Base-by-base conservation (phyloP, 1,140 invertebrate species). In the Sitodiplosis mosellana region DNA sequence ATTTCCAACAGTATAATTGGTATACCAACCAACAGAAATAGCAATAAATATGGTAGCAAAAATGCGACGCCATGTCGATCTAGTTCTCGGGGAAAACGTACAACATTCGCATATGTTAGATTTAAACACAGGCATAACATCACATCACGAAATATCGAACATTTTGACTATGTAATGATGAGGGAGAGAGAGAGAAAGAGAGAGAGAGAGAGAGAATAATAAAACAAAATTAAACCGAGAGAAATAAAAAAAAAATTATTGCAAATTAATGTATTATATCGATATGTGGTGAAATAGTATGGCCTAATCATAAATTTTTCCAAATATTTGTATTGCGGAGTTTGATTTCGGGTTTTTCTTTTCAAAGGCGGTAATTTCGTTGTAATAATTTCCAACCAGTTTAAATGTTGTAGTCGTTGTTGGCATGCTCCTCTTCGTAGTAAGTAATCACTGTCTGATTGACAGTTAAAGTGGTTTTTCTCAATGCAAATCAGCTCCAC, bases 11-110 rank as follows among this genome's bases (percentile, higher is more conserved):
- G 52, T 46, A 64, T 54, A 53, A 63, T 60, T 48, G 62, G 62
- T 50, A 64, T 49, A 18, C 62, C 62, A 55, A 64, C 59, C 60
- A 64, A 56, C 56, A 64, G 58, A 40, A 64, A 52, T 53, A 64
- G 51, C 38, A 56, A 53, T 38, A 64, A 51, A 48, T 64, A 64
- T 53, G 62, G 61, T 48, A 64, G 38, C 48, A 64, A 52, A 53
- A 60, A 64, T 44, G 61, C 60, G 41, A 55, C 56, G 33, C 62
- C 62, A 48, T 63, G 56, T 50, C 49, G 54, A 46, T 64, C 62
- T 53, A 64, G 48, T 55, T 64, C 62, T 27, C 62, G 53, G 53
- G 62, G 62, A 53, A 64, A 64, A 50, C 62, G 59, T 43, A 64
- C 61, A 50, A 64, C 55, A 51, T 64, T 64, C 43, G 60, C 60